These are phyloP conservation scores for Phortica variegata DNA, from an alignment of 1,140 invertebrate species.

Conservation along the genomic window DNA sequence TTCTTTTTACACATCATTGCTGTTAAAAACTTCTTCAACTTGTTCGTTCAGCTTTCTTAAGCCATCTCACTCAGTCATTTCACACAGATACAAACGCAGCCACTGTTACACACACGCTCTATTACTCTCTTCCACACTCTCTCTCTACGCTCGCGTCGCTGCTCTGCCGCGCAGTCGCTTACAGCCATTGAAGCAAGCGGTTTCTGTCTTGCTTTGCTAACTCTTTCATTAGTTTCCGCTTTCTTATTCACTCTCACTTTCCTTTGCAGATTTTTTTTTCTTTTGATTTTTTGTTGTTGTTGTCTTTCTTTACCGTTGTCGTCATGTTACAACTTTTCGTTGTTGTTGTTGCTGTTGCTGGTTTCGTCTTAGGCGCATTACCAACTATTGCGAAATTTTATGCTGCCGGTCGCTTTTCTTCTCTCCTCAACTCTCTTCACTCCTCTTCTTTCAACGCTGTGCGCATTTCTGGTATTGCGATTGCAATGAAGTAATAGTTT, in stretches of 20 bases:
- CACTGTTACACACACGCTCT: too few relatives aligned
- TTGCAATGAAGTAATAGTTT: constrained; percentile 53
- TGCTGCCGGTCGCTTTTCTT: constrained; percentile 21
- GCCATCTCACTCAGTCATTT: too few relatives aligned
- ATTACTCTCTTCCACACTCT: too few relatives aligned
- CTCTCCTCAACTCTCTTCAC: not conserved
- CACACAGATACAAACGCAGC: constrained; percentile 26
- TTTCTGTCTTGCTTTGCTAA: constrained; percentile 32
- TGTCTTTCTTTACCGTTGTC: not conserved
- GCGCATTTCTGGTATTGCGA: constrained; percentile 38
- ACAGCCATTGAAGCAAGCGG: too few relatives aligned
- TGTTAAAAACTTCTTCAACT: too few relatives aligned
- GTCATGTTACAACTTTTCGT: not conserved
- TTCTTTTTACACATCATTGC: too few relatives aligned
- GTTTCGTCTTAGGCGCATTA: constrained; percentile 25
- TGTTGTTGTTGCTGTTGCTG: constrained; percentile 21
- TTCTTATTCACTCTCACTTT: constrained; percentile 58
- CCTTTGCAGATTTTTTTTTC: constrained; percentile 37
- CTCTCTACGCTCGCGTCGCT: too few relatives aligned
- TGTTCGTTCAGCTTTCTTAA: too few relatives aligned
- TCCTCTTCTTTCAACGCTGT: too few relatives aligned
- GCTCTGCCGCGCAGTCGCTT: not conserved
- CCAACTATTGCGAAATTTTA: constrained; percentile 45
- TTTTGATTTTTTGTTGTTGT: not conserved
- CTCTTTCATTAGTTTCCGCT: constrained; percentile 54